Evolutionary conservation across 2,113 vertebrate species (phyloP).

Genomic region (Toxotes jaculatrix): DNA sequence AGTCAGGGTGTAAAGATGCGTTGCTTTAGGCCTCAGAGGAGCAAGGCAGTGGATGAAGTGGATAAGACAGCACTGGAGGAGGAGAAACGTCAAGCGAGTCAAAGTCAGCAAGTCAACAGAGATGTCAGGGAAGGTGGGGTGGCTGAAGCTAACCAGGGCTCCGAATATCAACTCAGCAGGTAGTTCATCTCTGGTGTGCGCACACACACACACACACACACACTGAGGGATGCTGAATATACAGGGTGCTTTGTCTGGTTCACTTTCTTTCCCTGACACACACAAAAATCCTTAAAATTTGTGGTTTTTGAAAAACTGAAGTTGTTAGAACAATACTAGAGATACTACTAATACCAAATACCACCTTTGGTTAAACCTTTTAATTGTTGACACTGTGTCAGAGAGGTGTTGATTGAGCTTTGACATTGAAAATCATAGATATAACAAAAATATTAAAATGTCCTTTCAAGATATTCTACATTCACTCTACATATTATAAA

Average conservation of each 20-base stretch:
- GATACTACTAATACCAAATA: neutral
- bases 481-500: neutral
- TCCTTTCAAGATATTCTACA: neutral
- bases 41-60: slow-evolving; percentile 13
- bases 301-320: too few species aligned
- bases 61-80: slow-evolving; percentile 6
- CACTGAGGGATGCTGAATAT: neutral
- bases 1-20: slow-evolving; percentile 38
- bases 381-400: neutral
- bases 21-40: slow-evolving; percentile 40
- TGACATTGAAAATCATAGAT: too few species aligned
- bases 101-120: slow-evolving; percentile 25
- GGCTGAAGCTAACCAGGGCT: slow-evolving; percentile 22
- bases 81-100: slow-evolving; percentile 1
- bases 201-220: slow-evolving; percentile 17
- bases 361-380: neutral
- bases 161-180: slow-evolving; percentile 75
- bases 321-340: too few species aligned
- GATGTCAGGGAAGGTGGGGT: slow-evolving; percentile 26
- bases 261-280: neutral
- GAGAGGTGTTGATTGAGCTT: neutral
- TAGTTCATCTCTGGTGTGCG: slow-evolving; percentile 47
- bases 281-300: neutral
- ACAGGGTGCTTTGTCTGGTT: neutral
- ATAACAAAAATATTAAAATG: neutral